phyloP scores from a whole-genome alignment of 2,797 vertebrate species.

The Sorex maritimensis region DNA sequence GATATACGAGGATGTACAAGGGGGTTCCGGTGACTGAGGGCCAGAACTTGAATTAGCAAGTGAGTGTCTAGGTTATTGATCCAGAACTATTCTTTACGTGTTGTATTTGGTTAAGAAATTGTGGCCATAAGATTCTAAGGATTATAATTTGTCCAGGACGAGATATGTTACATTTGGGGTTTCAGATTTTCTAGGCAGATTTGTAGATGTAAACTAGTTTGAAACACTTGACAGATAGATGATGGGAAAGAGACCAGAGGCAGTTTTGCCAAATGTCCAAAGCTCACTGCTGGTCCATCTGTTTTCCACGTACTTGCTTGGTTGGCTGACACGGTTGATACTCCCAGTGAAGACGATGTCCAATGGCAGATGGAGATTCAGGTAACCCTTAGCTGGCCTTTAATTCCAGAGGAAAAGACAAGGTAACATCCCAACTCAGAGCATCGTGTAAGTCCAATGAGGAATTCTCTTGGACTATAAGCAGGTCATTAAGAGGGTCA shows the following conservation, averaged over 20 bases:
- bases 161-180: neutral
- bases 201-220: neutral
- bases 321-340: neutral
- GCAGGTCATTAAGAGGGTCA: neutral
- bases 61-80: neutral
- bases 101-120: neutral
- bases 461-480: neutral
- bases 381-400: neutral
- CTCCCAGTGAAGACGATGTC: neutral
- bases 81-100: neutral
- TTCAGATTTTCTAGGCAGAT: neutral
- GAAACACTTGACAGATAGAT: neutral
- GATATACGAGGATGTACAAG: accelerated
- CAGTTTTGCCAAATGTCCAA: no score
- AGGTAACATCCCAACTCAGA: neutral
- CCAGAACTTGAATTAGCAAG: neutral
- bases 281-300: neutral
- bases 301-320: neutral
- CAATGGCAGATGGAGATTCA: neutral
- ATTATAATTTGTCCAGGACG: neutral
- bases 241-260: neutral
- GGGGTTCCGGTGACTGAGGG: no score
- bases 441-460: neutral
- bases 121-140: neutral
- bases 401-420: neutral